Conservation (phyloP, 2,888 invertebrate genomes). For the Polymixis flavicincta region DNA sequence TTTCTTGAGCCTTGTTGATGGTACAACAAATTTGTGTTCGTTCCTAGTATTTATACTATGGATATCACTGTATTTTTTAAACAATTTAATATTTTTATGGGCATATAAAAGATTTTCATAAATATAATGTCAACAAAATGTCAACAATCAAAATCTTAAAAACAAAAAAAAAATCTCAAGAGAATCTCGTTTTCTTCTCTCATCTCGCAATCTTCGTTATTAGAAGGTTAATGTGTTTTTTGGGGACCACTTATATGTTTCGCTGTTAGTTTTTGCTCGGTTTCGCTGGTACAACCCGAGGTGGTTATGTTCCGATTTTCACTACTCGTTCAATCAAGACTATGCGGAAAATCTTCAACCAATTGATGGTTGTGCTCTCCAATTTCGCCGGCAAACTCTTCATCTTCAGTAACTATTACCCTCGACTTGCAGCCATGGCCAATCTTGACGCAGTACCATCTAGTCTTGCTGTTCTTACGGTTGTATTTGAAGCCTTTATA, state of each 20-base stretch:
- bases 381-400: conserved; percentile 54
- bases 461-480: conserved; percentile 61
- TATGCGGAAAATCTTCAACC: not conserved
- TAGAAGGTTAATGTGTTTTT: not conserved
- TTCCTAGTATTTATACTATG: no score
- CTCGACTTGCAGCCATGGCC: conserved; percentile 68
- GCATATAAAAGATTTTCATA: no score
- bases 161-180: no score
- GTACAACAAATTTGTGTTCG: no score
- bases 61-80: no score
- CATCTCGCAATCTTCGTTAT: no score
- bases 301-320: not conserved
- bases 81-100: no score
- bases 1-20: no score
- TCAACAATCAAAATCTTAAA: no score
- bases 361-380: conserved; percentile 66
- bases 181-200: no score
- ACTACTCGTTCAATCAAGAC: not conserved
- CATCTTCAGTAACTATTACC: conserved; percentile 56
- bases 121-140: no score
- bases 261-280: not conserved
- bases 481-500: conserved; percentile 62
- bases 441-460: conserved; percentile 77
- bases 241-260: not conserved
- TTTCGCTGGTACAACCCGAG: not conserved